phyloP scores from a whole-genome alignment of 2,113 vertebrate species.

The Galbula dea region DNA sequence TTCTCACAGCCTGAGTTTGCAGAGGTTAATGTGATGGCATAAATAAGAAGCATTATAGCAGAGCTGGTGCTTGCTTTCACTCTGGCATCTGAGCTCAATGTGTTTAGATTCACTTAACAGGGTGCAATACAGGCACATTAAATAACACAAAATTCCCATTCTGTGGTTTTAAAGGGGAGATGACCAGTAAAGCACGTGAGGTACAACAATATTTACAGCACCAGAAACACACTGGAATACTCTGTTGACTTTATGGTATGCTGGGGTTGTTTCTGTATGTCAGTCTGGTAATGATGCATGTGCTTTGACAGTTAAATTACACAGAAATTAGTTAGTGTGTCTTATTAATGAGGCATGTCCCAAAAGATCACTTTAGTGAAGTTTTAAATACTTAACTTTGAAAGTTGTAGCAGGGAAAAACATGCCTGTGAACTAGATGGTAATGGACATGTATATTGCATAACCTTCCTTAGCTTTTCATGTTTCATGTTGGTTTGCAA shows the following conservation, averaged over 20 bases:
- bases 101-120: background rate
- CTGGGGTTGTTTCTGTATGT: background rate
- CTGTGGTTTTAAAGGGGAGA: background rate
- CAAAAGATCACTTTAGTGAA: background rate
- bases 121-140: background rate
- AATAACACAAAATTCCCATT: background rate
- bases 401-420: background rate
- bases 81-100: background rate
- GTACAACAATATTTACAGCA: background rate
- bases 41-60: background rate
- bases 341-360: background rate
- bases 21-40: background rate
- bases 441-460: rapidly evolving
- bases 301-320: background rate
- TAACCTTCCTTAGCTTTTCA: background rate
- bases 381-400: background rate
- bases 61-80: background rate
- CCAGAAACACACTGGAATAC: background rate
- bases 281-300: background rate
- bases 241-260: background rate
- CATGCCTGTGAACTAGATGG: background rate
- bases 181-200: background rate
- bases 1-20: background rate
- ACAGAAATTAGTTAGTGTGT: background rate
- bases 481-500: background rate